phyloP scores from a whole-genome alignment of 2,888 invertebrate genomes.

The Caenorhabditis becei region DNA sequence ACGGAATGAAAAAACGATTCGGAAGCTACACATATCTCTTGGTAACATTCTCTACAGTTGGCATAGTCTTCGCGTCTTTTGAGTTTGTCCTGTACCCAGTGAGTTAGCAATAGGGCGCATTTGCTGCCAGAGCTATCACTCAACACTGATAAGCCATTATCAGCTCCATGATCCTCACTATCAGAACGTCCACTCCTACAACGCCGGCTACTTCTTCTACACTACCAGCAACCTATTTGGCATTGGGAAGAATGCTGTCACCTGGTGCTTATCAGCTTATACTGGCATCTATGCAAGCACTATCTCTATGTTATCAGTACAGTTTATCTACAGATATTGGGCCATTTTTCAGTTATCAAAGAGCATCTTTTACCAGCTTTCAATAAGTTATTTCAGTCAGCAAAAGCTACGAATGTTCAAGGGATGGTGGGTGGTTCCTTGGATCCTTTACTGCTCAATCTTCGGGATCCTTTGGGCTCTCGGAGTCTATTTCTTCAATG shows the following conservation, averaged over 20 bases:
- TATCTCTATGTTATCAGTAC: slow-evolving; percentile 10
- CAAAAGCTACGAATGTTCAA: neutral
- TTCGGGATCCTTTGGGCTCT: neutral
- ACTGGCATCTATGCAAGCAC: slow-evolving; percentile 13
- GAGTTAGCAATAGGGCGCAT: no score
- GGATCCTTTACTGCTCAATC: slow-evolving; percentile 6
- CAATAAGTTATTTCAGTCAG: neutral
- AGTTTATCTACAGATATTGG: slow-evolving; percentile 1
- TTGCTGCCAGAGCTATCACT: no score
- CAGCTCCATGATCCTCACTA: no score
- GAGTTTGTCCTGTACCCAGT: slow-evolving; percentile 29
- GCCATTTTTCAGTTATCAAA: neutral
- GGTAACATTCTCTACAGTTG: slow-evolving; percentile 1
- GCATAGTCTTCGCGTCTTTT: slow-evolving; percentile 13
- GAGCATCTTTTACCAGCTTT: neutral
- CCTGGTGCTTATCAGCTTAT: neutral
- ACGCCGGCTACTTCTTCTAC: slow-evolving; percentile 30
- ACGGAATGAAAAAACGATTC: slow-evolving; percentile 4
- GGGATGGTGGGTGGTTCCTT: neutral
- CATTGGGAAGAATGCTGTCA: neutral
- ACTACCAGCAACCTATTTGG: neutral
- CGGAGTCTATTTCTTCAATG: neutral
- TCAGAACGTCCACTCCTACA: slow-evolving; percentile 28
- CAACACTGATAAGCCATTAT: no score
- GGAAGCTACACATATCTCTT: slow-evolving; percentile 28